These are phyloP conservation scores for Lytechinus variegatus DNA, from an alignment of 35 echinoderm and acorn worm species.

Conservation along the genomic window DNA sequence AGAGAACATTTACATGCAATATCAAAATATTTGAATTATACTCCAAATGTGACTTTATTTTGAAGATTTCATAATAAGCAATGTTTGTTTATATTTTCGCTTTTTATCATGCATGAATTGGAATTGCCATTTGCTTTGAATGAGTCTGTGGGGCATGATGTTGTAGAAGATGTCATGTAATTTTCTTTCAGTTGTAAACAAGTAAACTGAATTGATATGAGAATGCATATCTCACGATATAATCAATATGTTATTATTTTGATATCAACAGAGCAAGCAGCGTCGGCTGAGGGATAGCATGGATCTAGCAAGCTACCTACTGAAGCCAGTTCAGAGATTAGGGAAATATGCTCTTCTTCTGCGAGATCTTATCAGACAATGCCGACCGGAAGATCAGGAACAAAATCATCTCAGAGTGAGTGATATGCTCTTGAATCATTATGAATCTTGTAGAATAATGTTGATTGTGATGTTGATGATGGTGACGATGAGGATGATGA, in stretches of 20 bases:
- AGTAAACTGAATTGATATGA: not conserved
- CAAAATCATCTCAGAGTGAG: constrained; percentile 70
- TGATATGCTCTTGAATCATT: not conserved
- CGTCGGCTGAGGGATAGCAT: constrained; percentile 69
- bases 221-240: not conserved
- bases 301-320: constrained; percentile 90
- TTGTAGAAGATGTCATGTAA: no score
- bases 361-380: constrained; percentile 84
- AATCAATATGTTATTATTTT: not conserved
- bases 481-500: no score
- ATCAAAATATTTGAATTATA: not conserved
- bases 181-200: not conserved
- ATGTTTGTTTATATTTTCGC: not conserved
- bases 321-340: constrained; percentile 92
- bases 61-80: not conserved
- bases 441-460: not conserved
- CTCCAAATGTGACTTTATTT: not conserved
- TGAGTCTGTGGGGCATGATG: not conserved
- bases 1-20: not conserved
- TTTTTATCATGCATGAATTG: not conserved
- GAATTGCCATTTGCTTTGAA: not conserved
- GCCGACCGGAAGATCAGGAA: constrained; percentile 66
- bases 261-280: constrained; percentile 65
- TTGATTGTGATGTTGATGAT: no score
- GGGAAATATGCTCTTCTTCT: constrained; percentile 93